Evolutionary conservation across 2,113 vertebrate genomes (phyloP), one percentile per base, ranked within the genome.

Genomic region (Mobula hypostoma): DNA sequence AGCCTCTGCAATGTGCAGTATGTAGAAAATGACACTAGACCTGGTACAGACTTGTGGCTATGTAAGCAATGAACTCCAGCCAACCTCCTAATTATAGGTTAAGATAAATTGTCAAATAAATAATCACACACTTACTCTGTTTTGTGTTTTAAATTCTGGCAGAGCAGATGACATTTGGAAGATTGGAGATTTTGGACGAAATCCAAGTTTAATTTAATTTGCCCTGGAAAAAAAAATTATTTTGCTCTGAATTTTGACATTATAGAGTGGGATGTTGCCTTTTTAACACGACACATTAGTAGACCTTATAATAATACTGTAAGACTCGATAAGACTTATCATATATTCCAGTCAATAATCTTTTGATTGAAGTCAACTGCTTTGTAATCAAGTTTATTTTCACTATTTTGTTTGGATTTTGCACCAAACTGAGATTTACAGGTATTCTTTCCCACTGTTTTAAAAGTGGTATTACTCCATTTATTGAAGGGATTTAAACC

Each of bases 91-190:
- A 90, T 90, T 90, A 90, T 90, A 29, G 85, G 85, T 66, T 66
- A 14, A 90, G 85, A n/a, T 90, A 90, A 61, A 90, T n/a, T 66
- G 85, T 90, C 85, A 90, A 66, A 90, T 90, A 90, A 88, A 56
- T 63, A 88, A 90, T 12, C n/a, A 21, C 85, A 90, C 40, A 19
- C 29, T 63, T 66, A 32, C 61, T 32, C 63, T 90, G 85, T 27
- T 68, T 90, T 90, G 85, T 66, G 14, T 90, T 90, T 90, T 36
- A 63, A 1, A 66, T 90, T 61, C 61, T 90, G 61, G 61, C 61
- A 32, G 17, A 2, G 63, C 27, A 68, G 29, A 32, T 90, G 61
- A 63, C 7, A 6, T 61, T 68, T 90, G 61, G 85, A 90, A 66
- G 58, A 32, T 66, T 5, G 66, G 29, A 15, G 29, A 32, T 90